Percentiles rank a stretch among this genome's conserved stretches.
These are phyloP conservation scores for Zele albiditarsus DNA, from an alignment of 2,888 invertebrate genomes.

Conservation along the genomic window DNA sequence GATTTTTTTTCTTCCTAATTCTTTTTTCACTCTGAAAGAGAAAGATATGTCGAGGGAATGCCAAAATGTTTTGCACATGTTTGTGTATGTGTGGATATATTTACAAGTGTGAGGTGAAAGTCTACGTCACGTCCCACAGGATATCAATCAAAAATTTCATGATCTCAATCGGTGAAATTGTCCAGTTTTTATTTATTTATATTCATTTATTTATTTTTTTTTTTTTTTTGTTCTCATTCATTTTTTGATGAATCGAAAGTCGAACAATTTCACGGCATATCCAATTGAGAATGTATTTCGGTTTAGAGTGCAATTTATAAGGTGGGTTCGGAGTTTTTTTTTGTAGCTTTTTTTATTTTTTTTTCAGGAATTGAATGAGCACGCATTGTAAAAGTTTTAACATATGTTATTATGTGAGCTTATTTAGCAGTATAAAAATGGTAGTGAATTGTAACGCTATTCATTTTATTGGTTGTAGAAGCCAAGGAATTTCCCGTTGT, in stretches of 20 bases:
- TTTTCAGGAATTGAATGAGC: no score
- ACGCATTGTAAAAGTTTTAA: no score
- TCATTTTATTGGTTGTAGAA: no score
- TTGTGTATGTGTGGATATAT: neutral
- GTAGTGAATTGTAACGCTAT: no score
- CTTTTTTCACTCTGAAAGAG: slow-evolving; percentile 1
- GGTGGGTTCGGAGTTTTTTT: no score
- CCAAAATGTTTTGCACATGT: neutral
- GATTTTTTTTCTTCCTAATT: neutral
- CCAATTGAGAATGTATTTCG: neutral
- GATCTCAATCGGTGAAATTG: slow-evolving; percentile 43
- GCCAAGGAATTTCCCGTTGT: no score
- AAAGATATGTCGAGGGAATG: slow-evolving; percentile 1
- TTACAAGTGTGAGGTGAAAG: slow-evolving; percentile 30
- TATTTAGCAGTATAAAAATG: no score
- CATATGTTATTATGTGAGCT: no score
- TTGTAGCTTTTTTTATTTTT: no score
- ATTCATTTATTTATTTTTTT: neutral
- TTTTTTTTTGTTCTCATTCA: neutral
- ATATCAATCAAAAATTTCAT: slow-evolving; percentile 46
- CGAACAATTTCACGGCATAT: neutral
- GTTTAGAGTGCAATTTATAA: no score
- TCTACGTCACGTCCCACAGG: slow-evolving; percentile 10
- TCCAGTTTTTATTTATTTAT: neutral
- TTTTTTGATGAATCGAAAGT: slow-evolving; percentile 4